Percentiles rank a stretch among this genome's conserved stretches.
These are phyloP conservation scores for Pontoporia blainvillei DNA, from an alignment of 2,113 vertebrate species.

Conservation along the genomic window DNA sequence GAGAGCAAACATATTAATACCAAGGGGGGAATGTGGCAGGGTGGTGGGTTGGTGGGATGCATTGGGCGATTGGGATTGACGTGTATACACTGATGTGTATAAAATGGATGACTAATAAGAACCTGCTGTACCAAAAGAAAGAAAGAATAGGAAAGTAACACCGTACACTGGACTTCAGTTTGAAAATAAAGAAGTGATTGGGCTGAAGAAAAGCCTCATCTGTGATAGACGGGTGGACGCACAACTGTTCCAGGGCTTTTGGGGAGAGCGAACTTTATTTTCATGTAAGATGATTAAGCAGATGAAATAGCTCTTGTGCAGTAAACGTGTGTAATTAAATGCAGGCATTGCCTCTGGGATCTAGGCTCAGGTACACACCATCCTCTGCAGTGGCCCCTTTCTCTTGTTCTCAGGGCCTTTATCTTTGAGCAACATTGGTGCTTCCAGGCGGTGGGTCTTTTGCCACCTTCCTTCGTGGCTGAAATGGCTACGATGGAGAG, in stretches of 20 bases:
- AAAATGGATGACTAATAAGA: too few relatives aligned
- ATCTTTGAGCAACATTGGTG: not conserved
- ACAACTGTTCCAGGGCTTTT: not conserved
- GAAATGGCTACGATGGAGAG: not conserved
- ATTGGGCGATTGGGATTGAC: too few relatives aligned
- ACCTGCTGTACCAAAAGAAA: too few relatives aligned
- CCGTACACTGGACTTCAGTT: not conserved
- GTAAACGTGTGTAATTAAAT: not conserved
- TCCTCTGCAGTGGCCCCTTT: not conserved
- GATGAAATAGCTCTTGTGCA: not conserved
- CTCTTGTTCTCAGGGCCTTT: not conserved
- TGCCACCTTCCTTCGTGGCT: rapidly evolving
- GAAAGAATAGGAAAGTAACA: not conserved
- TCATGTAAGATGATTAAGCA: not conserved
- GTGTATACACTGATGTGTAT: too few relatives aligned
- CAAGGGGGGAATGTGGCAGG: too few relatives aligned
- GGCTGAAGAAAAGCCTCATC: not conserved
- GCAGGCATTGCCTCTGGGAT: not conserved
- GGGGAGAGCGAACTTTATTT: not conserved
- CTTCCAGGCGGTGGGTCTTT: not conserved
- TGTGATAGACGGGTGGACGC: not conserved
- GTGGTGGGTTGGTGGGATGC: too few relatives aligned
- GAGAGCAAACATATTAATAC: too few relatives aligned
- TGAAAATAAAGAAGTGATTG: not conserved
- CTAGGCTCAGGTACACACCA: not conserved